phyloP scores from a whole-genome alignment of 1,140 invertebrate genomes.

The Scylla paramamosain region DNA sequence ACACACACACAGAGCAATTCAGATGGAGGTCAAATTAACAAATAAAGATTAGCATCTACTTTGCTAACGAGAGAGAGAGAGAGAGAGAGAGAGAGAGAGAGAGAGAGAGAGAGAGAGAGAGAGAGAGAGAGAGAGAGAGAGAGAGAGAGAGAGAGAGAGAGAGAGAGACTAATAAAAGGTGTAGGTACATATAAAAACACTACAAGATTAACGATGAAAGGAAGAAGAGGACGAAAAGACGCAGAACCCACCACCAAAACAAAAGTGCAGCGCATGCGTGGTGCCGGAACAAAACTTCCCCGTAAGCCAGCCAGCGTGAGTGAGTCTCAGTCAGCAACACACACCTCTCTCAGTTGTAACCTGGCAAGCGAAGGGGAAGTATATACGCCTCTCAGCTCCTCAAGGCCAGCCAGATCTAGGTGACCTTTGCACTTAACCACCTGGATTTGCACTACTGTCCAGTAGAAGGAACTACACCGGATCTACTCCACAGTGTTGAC shows the following conservation, averaged over 20 bases:
- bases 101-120: no score
- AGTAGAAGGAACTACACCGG: no score
- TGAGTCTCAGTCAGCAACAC: background rate
- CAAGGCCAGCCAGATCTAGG: background rate
- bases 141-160: no score
- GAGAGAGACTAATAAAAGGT: background rate
- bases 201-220: background rate
- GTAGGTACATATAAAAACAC: background rate
- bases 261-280: no score
- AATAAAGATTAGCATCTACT: no score
- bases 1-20: no score
- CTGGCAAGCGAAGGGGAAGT: background rate
- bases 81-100: no score
- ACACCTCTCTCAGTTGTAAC: background rate
- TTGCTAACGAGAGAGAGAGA: no score
- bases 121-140: no score
- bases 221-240: background rate
- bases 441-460: no score
- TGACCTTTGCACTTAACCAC: no score
- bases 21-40: no score
- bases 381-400: background rate
- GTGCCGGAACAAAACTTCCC: background rate
- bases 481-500: background rate
- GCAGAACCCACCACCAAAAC: background rate
- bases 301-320: background rate